A percentile compares a stretch with the other conserved stretches of the same genome.
These are phyloP conservation scores for Temnopleurus reevesii DNA, from an alignment of 53 echinoderm and acorn worm species.

Conservation along the genomic window DNA sequence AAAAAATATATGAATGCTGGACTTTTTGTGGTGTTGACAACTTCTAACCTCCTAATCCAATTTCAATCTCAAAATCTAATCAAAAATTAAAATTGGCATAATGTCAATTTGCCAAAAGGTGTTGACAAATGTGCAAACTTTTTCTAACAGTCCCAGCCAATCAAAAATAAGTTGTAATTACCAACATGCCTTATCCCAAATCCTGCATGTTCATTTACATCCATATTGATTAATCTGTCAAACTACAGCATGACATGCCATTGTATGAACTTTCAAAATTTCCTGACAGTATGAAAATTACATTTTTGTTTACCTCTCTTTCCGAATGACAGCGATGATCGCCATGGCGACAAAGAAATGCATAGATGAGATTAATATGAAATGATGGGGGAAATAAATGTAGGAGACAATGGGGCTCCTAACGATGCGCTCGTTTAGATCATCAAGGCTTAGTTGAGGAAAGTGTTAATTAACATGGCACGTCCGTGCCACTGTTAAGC, in stretches of 20 bases:
- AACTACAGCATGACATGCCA: not conserved
- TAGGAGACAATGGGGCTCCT: not conserved
- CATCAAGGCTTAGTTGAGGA: not conserved
- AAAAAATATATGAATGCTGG: too few relatives aligned
- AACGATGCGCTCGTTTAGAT: not conserved
- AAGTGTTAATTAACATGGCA: slow-evolving; percentile 16
- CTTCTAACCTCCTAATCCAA: not conserved
- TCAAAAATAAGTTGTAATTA: not conserved
- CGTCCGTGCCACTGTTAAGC: not conserved
- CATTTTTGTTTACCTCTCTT: not conserved
- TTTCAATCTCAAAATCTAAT: not conserved
- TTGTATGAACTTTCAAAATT: not conserved
- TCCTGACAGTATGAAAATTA: not conserved
- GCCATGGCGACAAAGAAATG: not conserved
- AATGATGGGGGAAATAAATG: slow-evolving; percentile 20
- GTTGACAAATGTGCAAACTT: not conserved
- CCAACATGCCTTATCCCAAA: slow-evolving; percentile 6
- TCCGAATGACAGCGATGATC: not conserved
- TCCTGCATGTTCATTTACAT: not conserved
- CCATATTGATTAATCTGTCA: not conserved
- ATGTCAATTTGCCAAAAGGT: not conserved
- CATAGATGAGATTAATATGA: slow-evolving; percentile 14
- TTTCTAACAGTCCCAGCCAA: not conserved
- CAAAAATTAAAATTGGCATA: not conserved
- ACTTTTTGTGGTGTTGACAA: slow-evolving; percentile 1